Evolutionary conservation across 2,888 invertebrate genomes (phyloP), one percentile per base, ranked within the genome.

Genomic region (Melinaea menophilus): DNA sequence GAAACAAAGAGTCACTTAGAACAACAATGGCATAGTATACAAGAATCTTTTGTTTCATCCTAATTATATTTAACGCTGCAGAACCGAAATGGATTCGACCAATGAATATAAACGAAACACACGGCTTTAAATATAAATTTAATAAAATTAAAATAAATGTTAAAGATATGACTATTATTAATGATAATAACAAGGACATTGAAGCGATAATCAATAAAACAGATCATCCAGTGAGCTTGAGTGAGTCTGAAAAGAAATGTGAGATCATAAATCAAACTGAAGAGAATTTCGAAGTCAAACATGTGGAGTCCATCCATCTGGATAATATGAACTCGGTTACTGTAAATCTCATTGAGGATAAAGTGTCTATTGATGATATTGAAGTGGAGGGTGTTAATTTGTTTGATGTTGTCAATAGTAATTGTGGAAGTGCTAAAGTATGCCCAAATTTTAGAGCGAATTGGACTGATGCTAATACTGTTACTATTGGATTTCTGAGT

Each of bases 401-500:
- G 63, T 87, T 80, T 63, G 85, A 88, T 58, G 66, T 88, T 5
- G 86, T 88, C 60, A 80, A 75, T 13, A 83, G 79, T 61, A 83
- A 84, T 4, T 90, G 90, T 66, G 90, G 90, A 0, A 85, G 86
- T 2, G 80, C 85, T 0, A 82, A 79, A 47, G 76, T 85, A 45
- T 90, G 90, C 59, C 78, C 83, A 0, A 78, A 76, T 41, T 67
- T 76, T 12, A 73, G 69, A 5, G 74, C 72, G 0, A 80, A 81
- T 58, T 83, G 81, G 84, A 79, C 73, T 0, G 79, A 79, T 12
- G 78, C 85, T 59, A 90, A 92, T 13, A 91, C 91, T 1, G 93
- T 95, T 64, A 93, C 93, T 0, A 94, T 95, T 74, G 95, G 95
- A 63, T 95, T 95, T 82, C 86, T 95, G 48, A 94, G 95, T n/a